Evolutionary conservation across 2,113 vertebrate genomes (phyloP).

Genomic region (Clupea harengus): DNA sequence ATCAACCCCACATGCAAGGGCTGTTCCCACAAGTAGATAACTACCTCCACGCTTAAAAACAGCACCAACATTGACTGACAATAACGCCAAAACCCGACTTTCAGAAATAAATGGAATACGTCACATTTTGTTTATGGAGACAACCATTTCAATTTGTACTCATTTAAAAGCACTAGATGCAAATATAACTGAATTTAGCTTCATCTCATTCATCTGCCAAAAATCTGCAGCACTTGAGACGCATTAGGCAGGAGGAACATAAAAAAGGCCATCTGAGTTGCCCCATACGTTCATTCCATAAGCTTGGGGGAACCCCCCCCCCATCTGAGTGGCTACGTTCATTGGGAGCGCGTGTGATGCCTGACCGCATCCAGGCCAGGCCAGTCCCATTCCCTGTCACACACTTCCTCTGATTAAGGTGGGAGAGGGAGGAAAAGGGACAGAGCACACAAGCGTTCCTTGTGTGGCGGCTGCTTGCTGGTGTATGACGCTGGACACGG

Average conservation of each 20-base stretch:
- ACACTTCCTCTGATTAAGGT: slow-evolving; percentile 35
- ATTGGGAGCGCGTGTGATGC: slow-evolving; percentile 41
- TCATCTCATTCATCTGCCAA: slow-evolving; percentile 39
- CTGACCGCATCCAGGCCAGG: slow-evolving; percentile 45
- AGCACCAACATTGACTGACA: not conserved
- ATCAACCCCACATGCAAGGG: not conserved
- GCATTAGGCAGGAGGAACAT: slow-evolving; percentile 35
- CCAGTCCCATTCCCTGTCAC: slow-evolving; percentile 59
- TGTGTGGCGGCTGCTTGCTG: slow-evolving; percentile 32
- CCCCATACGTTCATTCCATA: slow-evolving; percentile 70
- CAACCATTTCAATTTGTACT: not conserved
- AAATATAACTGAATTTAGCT: not conserved
- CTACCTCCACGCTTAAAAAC: not conserved
- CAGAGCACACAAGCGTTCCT: slow-evolving; percentile 20
- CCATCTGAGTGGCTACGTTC: not conserved
- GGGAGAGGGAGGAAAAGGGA: slow-evolving; percentile 10
- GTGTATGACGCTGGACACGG: slow-evolving; percentile 39
- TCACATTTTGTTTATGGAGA: not conserved
- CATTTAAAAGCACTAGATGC: not conserved
- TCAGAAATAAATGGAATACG: not conserved
- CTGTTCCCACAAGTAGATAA: not conserved
- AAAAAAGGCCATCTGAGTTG: not conserved
- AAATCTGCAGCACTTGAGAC: slow-evolving; percentile 60
- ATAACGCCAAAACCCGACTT: not conserved
- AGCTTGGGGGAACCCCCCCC: slow-evolving; percentile 29